These are phyloP conservation scores for Eulemur coronatus DNA, from an alignment of 2,797 vertebrate genomes.

Conservation along the genomic window DNA sequence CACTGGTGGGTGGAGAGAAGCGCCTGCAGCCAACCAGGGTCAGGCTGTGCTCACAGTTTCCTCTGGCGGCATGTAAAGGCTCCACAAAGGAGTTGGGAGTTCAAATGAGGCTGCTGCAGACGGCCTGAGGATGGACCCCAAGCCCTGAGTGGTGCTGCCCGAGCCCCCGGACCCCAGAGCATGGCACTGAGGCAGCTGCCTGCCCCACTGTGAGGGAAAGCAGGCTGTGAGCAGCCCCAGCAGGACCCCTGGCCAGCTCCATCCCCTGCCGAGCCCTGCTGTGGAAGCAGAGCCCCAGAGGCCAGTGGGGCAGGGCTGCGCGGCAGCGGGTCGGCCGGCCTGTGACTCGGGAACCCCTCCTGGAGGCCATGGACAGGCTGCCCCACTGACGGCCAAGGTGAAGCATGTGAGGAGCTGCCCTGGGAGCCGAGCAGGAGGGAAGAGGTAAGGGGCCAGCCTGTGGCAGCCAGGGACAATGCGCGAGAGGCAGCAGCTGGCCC, in stretches of 20 bases:
- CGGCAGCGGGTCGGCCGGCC: background rate
- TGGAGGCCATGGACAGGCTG: slow-evolving; percentile 56
- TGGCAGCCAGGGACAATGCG: background rate
- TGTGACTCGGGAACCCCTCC: slow-evolving; percentile 33
- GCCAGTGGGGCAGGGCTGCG: slow-evolving; percentile 53
- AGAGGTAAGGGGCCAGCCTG: slow-evolving; percentile 77
- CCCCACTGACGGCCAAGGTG: slow-evolving; percentile 28
- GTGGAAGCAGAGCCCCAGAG: slow-evolving; percentile 27
- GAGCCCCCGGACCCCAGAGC: background rate
- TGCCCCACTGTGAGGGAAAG: background rate
- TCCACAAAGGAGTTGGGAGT: slow-evolving; percentile 85
- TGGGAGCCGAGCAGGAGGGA: slow-evolving; percentile 58
- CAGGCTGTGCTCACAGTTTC: slow-evolving; percentile 71
- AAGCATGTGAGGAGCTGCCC: slow-evolving; percentile 58
- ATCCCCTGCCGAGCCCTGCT: background rate
- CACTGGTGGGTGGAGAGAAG: slow-evolving; percentile 81
- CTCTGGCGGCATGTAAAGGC: slow-evolving; percentile 79
- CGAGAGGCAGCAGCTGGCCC: background rate
- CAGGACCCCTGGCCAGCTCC: slow-evolving; percentile 9
- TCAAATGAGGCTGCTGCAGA: slow-evolving; percentile 82
- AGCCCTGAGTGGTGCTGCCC: background rate
- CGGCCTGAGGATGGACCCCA: slow-evolving; percentile 51
- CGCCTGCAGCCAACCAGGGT: slow-evolving; percentile 82
- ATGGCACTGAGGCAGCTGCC: slow-evolving; percentile 30
- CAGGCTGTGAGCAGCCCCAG: background rate